These are phyloP conservation scores for Mobula hypostoma DNA, from an alignment of 2,113 vertebrate species.

Conservation along the genomic window DNA sequence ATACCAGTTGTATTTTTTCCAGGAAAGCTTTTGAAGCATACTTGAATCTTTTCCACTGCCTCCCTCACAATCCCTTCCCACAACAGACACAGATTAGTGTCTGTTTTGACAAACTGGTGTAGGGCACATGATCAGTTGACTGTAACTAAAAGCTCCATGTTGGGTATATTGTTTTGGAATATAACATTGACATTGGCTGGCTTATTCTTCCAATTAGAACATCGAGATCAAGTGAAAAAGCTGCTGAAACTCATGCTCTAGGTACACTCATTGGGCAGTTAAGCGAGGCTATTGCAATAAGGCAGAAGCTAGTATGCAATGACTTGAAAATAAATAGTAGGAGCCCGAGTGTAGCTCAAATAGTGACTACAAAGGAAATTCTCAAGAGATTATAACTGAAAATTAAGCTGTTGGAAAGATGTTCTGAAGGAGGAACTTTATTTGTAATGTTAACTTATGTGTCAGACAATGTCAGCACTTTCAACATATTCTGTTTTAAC, in stretches of 20 bases:
- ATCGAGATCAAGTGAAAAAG: neutral
- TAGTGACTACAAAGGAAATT: neutral
- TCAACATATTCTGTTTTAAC: neutral
- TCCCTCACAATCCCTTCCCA: no score
- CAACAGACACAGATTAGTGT: no score
- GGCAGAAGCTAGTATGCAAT: neutral
- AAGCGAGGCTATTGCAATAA: neutral
- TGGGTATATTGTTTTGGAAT: no score
- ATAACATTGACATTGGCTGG: no score
- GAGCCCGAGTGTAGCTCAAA: neutral
- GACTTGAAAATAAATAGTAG: no score
- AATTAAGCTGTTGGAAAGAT: neutral
- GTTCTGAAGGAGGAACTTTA: neutral
- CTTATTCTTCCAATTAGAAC: neutral
- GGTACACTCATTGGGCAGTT: neutral
- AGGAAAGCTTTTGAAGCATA: no score
- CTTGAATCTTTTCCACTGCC: no score
- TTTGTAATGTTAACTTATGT: neutral
- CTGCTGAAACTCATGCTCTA: neutral
- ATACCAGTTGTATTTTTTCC: no score
- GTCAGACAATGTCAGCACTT: neutral
- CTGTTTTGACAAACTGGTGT: no score
- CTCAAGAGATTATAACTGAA: neutral
- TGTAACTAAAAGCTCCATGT: no score
- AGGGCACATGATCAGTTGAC: no score